Evolutionary conservation across 2,888 invertebrate genomes (phyloP).

Genomic region (Hydriomena furcata): DNA sequence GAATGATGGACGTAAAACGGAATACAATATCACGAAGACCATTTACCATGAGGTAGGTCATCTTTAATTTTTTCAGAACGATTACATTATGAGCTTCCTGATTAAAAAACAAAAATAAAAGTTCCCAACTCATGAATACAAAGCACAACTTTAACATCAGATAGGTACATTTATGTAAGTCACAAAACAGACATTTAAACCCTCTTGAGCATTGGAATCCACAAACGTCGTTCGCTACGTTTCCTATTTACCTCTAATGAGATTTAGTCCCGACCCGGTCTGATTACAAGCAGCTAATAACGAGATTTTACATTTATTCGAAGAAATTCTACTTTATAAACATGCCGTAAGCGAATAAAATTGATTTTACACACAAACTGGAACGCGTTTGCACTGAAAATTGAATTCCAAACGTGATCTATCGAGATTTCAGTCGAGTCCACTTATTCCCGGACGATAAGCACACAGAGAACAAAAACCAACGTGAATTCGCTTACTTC

Average conservation of each 20-base stretch:
- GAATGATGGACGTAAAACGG: too few species aligned
- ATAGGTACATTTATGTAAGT: slow-evolving; percentile 1
- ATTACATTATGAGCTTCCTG: too few species aligned
- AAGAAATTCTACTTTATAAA: slow-evolving; percentile 26
- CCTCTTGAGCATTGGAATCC: slow-evolving; percentile 18
- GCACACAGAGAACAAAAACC: slow-evolving; percentile 8
- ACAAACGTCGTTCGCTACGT: slow-evolving; percentile 28
- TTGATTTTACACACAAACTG: slow-evolving; percentile 28
- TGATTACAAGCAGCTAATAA: slow-evolving; percentile 45
- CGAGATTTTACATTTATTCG: slow-evolving; percentile 33
- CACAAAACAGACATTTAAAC: slow-evolving; percentile 8
- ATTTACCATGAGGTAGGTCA: too few species aligned
- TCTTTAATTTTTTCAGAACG: too few species aligned
- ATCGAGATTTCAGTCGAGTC: slow-evolving; percentile 46
- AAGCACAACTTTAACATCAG: too few species aligned
- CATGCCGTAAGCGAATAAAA: slow-evolving; percentile 22
- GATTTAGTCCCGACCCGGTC: slow-evolving; percentile 44
- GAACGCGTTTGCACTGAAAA: slow-evolving; percentile 41
- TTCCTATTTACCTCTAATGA: slow-evolving; percentile 44
- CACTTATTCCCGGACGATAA: slow-evolving; percentile 32
- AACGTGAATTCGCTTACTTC: neutral
- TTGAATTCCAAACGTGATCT: slow-evolving; percentile 54
- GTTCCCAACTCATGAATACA: too few species aligned
- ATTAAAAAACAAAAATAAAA: too few species aligned
- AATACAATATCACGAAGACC: too few species aligned